These are phyloP conservation scores for Synanthedon formicaeformis DNA, from an alignment of 2,888 invertebrate species.

Conservation along the genomic window DNA sequence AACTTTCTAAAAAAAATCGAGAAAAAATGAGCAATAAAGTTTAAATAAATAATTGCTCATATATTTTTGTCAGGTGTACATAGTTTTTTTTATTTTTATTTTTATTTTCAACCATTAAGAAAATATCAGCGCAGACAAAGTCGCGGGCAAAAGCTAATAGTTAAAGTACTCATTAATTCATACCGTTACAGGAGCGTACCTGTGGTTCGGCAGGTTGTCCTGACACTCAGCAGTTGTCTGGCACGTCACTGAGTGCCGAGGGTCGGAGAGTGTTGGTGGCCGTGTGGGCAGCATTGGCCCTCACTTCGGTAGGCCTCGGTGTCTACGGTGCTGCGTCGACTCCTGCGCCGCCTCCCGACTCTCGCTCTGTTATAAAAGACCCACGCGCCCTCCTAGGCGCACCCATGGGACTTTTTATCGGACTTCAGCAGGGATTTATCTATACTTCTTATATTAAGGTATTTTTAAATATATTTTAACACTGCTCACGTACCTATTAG, in stretches of 20 bases:
- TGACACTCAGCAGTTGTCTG: conserved; percentile 36
- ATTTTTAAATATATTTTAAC: not conserved
- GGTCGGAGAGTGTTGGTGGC: conserved; percentile 44
- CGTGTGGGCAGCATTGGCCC: conserved; percentile 42
- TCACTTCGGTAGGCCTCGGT: conserved; percentile 37
- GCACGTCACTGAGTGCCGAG: conserved; percentile 38
- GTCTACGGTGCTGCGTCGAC: conserved; percentile 44
- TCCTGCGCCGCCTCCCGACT: conserved; percentile 46
- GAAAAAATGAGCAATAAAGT: too few relatives aligned
- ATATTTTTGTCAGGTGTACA: too few relatives aligned
- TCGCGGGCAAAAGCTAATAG: too few relatives aligned
- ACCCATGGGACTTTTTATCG: conserved; percentile 84
- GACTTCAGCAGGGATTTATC: conserved; percentile 87
- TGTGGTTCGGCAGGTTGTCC: conserved; percentile 58
- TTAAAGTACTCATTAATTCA: too few relatives aligned
- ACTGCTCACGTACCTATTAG: too few relatives aligned
- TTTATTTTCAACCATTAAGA: too few relatives aligned
- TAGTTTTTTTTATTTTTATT: too few relatives aligned
- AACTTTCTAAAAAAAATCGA: too few relatives aligned
- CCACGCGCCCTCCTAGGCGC: conserved; percentile 76
- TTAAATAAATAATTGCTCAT: too few relatives aligned
- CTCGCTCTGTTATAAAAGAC: conserved; percentile 62
- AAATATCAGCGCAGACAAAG: too few relatives aligned
- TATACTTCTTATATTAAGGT: conserved; percentile 86
- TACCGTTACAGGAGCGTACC: conserved; percentile 37